Evolutionary conservation across 1,140 invertebrate species (phyloP), one percentile per base, ranked within the genome.

Genomic region (Drosophila ogumai): DNA sequence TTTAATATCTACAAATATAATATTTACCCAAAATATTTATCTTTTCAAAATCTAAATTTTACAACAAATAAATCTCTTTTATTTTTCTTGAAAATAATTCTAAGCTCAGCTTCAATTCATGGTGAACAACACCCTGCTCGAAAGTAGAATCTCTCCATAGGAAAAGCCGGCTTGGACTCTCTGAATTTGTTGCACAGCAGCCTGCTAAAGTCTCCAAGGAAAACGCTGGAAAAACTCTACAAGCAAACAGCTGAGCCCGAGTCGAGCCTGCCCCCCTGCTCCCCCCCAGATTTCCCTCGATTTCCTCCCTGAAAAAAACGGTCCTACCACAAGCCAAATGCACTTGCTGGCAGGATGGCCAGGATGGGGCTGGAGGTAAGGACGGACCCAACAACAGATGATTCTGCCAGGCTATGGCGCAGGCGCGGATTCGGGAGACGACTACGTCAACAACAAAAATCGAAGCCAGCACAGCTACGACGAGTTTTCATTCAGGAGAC

Each of bases 241-340:
- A 68, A 69, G 55, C 65, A 61, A 87, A 67, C 84, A 87, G 77
- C 80, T 88, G 82, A 82, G 71, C 49, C 73, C 63, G 57, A 50
- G 28, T 41, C 69, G 52, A 56, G 25, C 31, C 32, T 22, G 9
- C n/a, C 22, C 40, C 28, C 28, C 34, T 8, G 6, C 34, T 36
- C 38, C 12, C 41, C 38, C 12, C 7, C 12, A 15, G 44, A 15
- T n/a, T n/a, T 25, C 52, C 36, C 52, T 13, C 19, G 13, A 15
- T 34, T 47, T 32, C 32, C 44, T 46, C 43, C 31, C 34, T 34
- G 40, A 44, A 47, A 32, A 22, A 69, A 74, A 60, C 49, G 77
- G 88, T 82, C 88, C 88, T 91, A 91, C 88, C 88, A 74, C 88
- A 91, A 91, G 73, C 75, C 34, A 81, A 91, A 88, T 91, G 84